A percentile compares a stretch with the other conserved stretches of the same genome.
Conservation (phyloP, 2,888 invertebrate genomes). For the Lysandra bellargus region DNA sequence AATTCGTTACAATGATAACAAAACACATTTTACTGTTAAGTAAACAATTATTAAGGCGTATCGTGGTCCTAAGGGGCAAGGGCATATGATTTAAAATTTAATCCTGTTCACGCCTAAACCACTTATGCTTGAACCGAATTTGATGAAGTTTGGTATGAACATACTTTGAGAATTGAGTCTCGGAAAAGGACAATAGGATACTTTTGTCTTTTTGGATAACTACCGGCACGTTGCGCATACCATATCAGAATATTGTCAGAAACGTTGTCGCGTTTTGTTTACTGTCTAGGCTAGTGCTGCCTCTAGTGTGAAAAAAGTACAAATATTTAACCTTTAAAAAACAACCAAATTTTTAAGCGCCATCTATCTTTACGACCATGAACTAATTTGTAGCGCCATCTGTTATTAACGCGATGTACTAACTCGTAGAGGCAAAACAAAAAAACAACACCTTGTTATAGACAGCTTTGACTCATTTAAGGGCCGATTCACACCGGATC, state of each 20-base stretch:
- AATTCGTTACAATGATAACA: neutral
- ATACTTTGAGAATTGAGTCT: too few relatives aligned
- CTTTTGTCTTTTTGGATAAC: too few relatives aligned
- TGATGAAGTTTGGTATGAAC: too few relatives aligned
- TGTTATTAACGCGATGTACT: neutral
- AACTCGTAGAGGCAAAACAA: neutral
- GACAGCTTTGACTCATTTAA: constrained; percentile 1
- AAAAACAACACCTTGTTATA: constrained; percentile 7
- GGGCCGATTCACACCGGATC: too few relatives aligned
- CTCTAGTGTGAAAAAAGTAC: too few relatives aligned
- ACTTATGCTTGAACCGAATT: too few relatives aligned
- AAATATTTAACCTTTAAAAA: too few relatives aligned
- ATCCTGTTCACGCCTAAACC: neutral
- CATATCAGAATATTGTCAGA: too few relatives aligned
- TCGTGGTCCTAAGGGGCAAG: neutral
- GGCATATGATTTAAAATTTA: neutral
- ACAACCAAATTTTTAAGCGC: neutral
- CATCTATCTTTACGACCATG: neutral
- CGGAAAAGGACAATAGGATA: too few relatives aligned
- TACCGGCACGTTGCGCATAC: too few relatives aligned
- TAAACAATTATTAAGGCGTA: neutral
- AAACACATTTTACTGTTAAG: neutral
- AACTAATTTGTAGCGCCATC: neutral
- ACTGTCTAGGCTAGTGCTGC: too few relatives aligned
- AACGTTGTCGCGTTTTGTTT: too few relatives aligned